Base-by-base conservation (phyloP, 2,113 vertebrate genomes). In the Sula dactylatra region DNA sequence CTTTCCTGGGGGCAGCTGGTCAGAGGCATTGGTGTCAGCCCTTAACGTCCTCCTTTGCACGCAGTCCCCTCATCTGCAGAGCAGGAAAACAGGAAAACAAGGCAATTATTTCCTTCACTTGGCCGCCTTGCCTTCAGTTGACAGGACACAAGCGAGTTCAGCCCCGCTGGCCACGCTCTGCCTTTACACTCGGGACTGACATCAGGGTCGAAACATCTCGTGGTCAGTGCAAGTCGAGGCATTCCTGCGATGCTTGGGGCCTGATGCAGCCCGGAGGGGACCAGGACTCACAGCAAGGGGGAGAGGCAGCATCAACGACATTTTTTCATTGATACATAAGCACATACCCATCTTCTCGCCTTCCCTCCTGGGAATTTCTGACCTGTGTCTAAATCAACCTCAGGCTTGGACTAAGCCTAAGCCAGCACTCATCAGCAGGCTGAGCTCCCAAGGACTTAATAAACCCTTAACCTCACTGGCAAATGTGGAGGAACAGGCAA, bases 141-240 rank as follows among this genome's bases (percentile, higher is more conserved):
- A 42, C 5, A 19, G 76, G 70, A 71, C 11, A 15, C 32, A 45
- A 55, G 50, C 1, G 24, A 82, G 44, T 29, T 83, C 64, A 12
- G 55, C 16, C 6, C 20, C 29, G 16, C 49, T 2, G 31, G 56
- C 44, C 56, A 7, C 4, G 7, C 27, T 91, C 65, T 62, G 67
- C n/a, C 79, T 95, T 93, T 59, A 44, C 86, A 66, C 58, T 11
- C 4, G 88, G 40, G 82, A 72, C 65, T 93, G 94, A 93, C 62
- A 77, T 93, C 90, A 92, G 85, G 55, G 55, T 29, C 11, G 6
- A 93, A 96, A 71, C 76, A 93, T 92, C 40, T 58, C 1, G 0
- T 2, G 18, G 24, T 7, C 22, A 2, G 50, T 54, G 81, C 59
- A 58, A 81, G 61, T 26, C 0, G 1, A 86, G 61, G 54, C 77